Evolutionary conservation across 2,113 vertebrate genomes (phyloP).

Genomic region (Progne subis): DNA sequence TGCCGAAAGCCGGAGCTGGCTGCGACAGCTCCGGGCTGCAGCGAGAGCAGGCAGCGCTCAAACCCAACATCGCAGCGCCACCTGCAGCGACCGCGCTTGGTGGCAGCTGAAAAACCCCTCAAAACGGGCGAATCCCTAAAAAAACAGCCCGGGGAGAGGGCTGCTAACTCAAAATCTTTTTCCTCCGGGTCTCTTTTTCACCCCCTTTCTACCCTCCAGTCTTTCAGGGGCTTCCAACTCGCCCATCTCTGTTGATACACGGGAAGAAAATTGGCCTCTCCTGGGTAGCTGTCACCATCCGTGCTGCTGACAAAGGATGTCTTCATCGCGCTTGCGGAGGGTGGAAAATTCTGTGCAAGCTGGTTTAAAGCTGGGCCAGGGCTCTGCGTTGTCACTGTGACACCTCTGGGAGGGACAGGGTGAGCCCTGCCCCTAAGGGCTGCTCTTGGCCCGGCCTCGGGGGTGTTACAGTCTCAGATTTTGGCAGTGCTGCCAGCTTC

Average conservation of each 20-base stretch:
- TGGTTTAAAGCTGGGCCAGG: background rate
- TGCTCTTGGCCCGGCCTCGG: accelerated
- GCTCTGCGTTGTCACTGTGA: background rate
- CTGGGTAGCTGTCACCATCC: background rate
- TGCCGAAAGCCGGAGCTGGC: slow-evolving; percentile 55
- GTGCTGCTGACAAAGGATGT: background rate
- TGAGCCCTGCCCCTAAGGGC: background rate
- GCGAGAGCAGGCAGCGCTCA: slow-evolving; percentile 28
- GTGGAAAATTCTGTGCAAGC: background rate
- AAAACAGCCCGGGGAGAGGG: background rate
- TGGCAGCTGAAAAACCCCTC: background rate
- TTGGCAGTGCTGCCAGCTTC: background rate
- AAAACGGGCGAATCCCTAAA: accelerated
- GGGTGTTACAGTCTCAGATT: accelerated
- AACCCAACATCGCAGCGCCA: slow-evolving; percentile 81
- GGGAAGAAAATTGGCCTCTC: background rate
- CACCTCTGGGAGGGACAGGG: accelerated
- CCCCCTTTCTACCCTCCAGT: accelerated
- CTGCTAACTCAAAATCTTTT: background rate
- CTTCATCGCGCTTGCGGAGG: background rate
- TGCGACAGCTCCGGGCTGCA: background rate
- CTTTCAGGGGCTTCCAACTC: background rate
- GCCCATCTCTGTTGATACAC: background rate
- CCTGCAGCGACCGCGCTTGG: slow-evolving; percentile 73
- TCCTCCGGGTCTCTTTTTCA: background rate